These are phyloP conservation scores for Hippocampus abdominalis DNA, from an alignment of 2,113 vertebrate species.

Conservation along the genomic window DNA sequence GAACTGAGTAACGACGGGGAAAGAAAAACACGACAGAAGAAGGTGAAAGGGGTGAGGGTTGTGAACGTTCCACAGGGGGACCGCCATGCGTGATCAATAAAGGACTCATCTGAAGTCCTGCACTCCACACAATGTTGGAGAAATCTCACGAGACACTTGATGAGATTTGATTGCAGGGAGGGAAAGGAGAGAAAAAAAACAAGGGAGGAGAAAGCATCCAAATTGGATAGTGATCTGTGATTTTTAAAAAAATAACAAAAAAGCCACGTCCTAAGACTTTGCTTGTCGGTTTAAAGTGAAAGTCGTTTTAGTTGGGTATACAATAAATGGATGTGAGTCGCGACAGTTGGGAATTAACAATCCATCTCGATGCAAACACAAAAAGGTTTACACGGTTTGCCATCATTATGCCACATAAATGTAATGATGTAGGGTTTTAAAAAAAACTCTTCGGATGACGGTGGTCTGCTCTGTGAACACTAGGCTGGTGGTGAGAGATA, in stretches of 20 bases:
- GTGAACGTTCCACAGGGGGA: constrained; percentile 40
- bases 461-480: constrained; percentile 67
- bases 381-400: constrained; percentile 16
- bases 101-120: constrained; percentile 47
- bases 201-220: constrained; percentile 31
- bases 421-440: constrained; percentile 44
- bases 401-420: neutral
- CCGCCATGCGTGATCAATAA: constrained; percentile 47
- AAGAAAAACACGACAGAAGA: constrained; percentile 25
- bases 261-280: constrained; percentile 50
- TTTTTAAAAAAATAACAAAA: constrained; percentile 2
- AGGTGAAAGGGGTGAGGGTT: constrained; percentile 18
- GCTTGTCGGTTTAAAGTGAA: constrained; percentile 32
- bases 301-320: neutral
- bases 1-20: constrained; percentile 23
- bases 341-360: constrained; percentile 42
- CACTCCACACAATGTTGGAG: too few species aligned
- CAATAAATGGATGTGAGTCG: constrained; percentile 8
- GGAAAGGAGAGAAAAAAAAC: constrained; percentile 45
- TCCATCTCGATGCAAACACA: constrained; percentile 22
- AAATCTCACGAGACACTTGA: neutral
- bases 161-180: constrained; percentile 51
- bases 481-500: constrained; percentile 70
- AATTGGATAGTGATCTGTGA: constrained; percentile 63
- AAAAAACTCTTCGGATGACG: constrained; percentile 29